Conservation (phyloP, 2,113 vertebrate genomes). For the Trichomycterus rosablanca region DNA sequence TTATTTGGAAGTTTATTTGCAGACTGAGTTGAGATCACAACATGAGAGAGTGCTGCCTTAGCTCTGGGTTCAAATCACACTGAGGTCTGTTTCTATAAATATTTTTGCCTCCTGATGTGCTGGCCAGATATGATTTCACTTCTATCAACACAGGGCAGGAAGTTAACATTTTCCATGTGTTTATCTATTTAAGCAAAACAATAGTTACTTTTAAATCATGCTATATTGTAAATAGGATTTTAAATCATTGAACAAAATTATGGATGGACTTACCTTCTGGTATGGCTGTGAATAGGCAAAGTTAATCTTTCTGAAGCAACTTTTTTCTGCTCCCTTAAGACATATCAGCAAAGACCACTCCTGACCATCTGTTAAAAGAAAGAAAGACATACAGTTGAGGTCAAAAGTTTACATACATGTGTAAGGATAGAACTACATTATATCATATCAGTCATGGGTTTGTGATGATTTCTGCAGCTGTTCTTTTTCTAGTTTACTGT, state of each 20-base stretch:
- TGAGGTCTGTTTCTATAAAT: slow-evolving; percentile 39
- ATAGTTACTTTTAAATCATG: neutral
- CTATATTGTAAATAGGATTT: too few relatives aligned
- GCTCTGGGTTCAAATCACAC: neutral
- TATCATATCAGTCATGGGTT: too few relatives aligned
- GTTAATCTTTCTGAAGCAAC: slow-evolving; percentile 70
- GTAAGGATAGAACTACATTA: too few relatives aligned
- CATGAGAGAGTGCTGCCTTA: slow-evolving; percentile 2
- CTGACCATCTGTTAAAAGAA: slow-evolving; percentile 44
- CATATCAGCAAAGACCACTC: slow-evolving; percentile 83
- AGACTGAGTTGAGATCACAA: neutral
- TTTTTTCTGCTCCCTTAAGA: slow-evolving; percentile 64
- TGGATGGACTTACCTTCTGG: slow-evolving; percentile 73
- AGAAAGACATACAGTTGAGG: too few relatives aligned
- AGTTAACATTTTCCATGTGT: neutral
- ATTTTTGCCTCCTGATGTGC: slow-evolving; percentile 30
- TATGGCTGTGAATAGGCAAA: slow-evolving; percentile 63
- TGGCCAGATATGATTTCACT: slow-evolving; percentile 37
- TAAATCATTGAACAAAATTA: neutral
- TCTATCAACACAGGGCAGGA: neutral
- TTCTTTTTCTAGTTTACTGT: too few relatives aligned
- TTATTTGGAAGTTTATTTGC: slow-evolving; percentile 18
- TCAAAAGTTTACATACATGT: too few relatives aligned
- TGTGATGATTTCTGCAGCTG: too few relatives aligned
- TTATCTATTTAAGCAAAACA: neutral